Evolutionary conservation across 1,140 invertebrate genomes (phyloP), one percentile per base, ranked within the genome.

Genomic region (Sycophaga agraensis): DNA sequence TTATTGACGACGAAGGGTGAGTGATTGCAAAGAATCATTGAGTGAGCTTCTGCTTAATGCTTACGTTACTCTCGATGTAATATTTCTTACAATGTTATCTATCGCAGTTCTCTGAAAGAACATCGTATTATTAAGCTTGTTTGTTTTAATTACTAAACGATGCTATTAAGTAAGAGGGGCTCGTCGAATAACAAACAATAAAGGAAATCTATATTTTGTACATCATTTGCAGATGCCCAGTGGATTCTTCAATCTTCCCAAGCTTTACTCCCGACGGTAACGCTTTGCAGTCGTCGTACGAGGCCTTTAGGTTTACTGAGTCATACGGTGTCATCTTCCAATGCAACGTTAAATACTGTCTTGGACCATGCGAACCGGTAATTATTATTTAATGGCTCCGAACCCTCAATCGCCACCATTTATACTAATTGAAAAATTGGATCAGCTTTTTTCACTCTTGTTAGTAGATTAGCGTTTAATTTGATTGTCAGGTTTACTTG

Each of bases 241-340:
- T 95, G 54, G 94, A 97, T 80, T 90, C 92, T 4, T 90, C 88
- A 34, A 96, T 97, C 66, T 97, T 97, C 85, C 94, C 94, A 5
- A 90, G 88, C 28, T 96, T 96, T 77, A 89, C 87, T 28, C 89
- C 91, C 34, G 92, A 93, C 68, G 92, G 90, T 46, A 93, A 91
- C 73, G 92, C 93, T 0, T 79, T 97, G 54, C 92, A 96, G 72
- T 93, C 92, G 0, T 85, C 92, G 45, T 97, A 96, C 72, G 94
- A 97, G 81, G 94, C 94, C 1, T 97, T 97, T 83, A 86, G 94
- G 69, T 96, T 97, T 73, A 97, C 94, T 0, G 94, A 97, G 75
- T 96, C 93, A 19, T 97, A 96, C 66, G 94, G 94, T 16, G 94
- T 97, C 42, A 97, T 97, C 74, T 97, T 97, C 87, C 94, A 97